These are phyloP conservation scores for Mystacornis crossleyi DNA, from an alignment of 2,113 vertebrate species.

Conservation along the genomic window DNA sequence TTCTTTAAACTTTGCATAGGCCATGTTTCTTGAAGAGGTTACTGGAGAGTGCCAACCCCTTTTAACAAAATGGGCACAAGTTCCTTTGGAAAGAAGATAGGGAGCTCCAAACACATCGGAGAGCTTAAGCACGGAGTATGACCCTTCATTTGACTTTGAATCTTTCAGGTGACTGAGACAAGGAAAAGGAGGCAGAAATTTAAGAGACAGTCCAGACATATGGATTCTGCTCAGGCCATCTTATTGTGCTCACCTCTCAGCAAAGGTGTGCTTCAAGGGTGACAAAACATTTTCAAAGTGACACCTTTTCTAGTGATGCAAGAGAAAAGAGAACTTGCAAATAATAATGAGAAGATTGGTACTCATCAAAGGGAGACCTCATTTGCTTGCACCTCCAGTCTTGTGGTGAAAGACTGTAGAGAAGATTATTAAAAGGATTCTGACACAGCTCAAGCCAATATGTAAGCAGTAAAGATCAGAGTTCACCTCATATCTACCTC, in stretches of 20 bases:
- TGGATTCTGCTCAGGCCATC: not conserved
- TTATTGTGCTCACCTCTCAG: not conserved
- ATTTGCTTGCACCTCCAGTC: not conserved
- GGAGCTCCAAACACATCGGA: not conserved
- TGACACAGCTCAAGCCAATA: not conserved
- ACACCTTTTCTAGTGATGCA: not conserved
- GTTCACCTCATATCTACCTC: not conserved
- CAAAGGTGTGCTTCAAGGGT: not conserved
- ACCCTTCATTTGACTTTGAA: not conserved
- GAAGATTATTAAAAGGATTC: not conserved
- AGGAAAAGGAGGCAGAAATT: not conserved
- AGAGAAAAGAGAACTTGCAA: constrained; percentile 22
- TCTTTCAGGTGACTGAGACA: not conserved
- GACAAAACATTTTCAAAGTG: not conserved
- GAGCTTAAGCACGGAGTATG: fast-evolving
- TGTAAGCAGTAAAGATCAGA: not conserved
- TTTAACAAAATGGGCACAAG: not conserved
- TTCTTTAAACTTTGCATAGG: not conserved
- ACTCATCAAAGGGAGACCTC: not conserved
- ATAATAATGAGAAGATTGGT: not conserved
- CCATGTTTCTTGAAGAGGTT: not conserved
- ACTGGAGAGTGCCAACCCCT: not conserved
- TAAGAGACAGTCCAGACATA: not conserved
- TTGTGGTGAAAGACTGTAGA: not conserved
- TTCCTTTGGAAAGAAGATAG: not conserved